Evolutionary conservation across 2,888 invertebrate genomes (phyloP), one percentile per base, ranked within the genome.

Genomic region (Drosophila hamatofila): DNA sequence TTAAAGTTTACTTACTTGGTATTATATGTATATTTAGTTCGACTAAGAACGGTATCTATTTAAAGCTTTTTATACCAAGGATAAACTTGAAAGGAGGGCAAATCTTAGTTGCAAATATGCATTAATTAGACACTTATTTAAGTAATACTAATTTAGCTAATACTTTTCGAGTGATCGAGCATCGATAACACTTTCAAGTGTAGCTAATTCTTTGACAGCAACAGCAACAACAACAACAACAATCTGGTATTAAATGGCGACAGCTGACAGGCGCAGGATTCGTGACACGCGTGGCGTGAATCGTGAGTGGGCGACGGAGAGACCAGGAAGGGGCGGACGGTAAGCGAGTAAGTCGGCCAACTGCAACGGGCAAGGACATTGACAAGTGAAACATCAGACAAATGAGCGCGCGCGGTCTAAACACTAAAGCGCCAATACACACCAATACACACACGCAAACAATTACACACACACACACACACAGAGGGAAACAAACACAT

Each of bases 371-470:
- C 64, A 71, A 71, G 64, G 66, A 71, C 66, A 76, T 72, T 76
- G 80, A 69, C 80, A 83, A 80, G 76, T 72, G 69, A 83, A 83
- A 83, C 75, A 72, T 80, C 69, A 80, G 72, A 76, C 75, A 82
- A 75, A 80, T 74, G 64, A 76, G 73, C 58, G 78, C 67, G 56
- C 54, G 61, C 66, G 67, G 65, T 30, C 60, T 55, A 63, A 60
- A 39, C 61, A 48, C 21, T 30, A 37, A 65, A 66, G 46, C 63
- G 51, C 46, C 52, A 68, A 62, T 48, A 52, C 58, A 59, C 46
- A 49, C 30, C 23, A 54, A 65, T 23, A 37, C 54, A 54, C 37
- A 25, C 54, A 61, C 39, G 58, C 52, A 72, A 46, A 56, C 46
- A 41, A 33, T 33, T 7, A 39, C 37, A 37, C 54, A 41, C 44